Evolutionary conservation across 2,797 vertebrate genomes (phyloP).

Genomic region (Triplophysa bombifrons): DNA sequence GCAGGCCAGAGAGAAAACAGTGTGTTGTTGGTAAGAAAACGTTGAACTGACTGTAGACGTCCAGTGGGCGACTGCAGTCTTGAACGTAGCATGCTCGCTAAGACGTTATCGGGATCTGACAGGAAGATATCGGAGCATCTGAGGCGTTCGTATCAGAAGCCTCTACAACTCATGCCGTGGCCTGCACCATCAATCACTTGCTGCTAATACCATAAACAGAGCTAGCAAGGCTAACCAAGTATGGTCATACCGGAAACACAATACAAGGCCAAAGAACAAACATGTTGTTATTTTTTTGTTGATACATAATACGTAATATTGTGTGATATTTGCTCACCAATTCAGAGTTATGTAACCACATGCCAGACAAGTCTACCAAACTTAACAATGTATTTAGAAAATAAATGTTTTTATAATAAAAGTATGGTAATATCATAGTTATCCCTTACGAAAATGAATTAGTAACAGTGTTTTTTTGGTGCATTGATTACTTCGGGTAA

Average conservation of each 20-base stretch:
- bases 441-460: too few relatives aligned
- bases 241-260: background rate
- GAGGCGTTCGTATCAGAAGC: conserved; percentile 74
- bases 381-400: too few relatives aligned
- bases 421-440: too few relatives aligned
- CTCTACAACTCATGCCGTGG: conserved; percentile 76
- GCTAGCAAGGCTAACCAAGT: conserved; percentile 31
- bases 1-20: conserved; percentile 39
- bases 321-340: too few relatives aligned
- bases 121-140: conserved; percentile 81
- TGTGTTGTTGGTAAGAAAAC: conserved; percentile 54
- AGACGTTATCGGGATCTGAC: conserved; percentile 79
- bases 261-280: background rate
- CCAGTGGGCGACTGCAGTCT: conserved; percentile 32
- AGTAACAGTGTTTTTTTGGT: too few relatives aligned
- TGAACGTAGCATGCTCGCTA: conserved; percentile 20
- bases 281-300: too few relatives aligned
- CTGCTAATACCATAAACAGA: conserved; percentile 22
- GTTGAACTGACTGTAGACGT: conserved; percentile 33
- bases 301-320: too few relatives aligned
- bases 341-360: too few relatives aligned
- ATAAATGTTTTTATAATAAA: too few relatives aligned
- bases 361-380: too few relatives aligned
- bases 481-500: too few relatives aligned
- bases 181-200: conserved; percentile 77